phyloP scores from a whole-genome alignment of 2,113 vertebrate species.

The Coptodon rendalli region DNA sequence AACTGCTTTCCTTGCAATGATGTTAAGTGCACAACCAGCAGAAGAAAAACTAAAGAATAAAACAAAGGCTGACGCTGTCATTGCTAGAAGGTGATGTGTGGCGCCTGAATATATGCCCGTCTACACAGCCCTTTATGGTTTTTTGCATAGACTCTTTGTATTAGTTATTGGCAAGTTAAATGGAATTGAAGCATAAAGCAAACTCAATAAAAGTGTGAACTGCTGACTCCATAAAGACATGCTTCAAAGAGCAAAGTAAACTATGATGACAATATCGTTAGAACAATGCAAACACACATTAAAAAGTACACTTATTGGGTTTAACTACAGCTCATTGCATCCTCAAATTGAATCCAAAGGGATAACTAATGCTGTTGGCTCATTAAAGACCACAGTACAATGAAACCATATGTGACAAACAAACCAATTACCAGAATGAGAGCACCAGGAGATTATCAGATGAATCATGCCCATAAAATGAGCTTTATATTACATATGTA shows the following conservation, averaged over 20 bases:
- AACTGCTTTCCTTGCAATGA: neutral
- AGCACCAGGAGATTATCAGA: neutral
- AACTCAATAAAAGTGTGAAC: neutral
- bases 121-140: neutral
- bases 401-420: neutral
- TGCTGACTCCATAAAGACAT: neutral
- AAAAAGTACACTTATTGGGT: constrained; percentile 2
- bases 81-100: neutral
- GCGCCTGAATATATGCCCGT: neutral
- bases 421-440: constrained; percentile 1
- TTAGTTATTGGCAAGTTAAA: neutral
- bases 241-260: neutral
- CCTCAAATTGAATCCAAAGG: constrained; percentile 25
- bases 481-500: neutral
- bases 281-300: neutral
- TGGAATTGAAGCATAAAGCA: neutral
- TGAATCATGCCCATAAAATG: neutral
- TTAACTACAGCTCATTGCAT: constrained; percentile 23
- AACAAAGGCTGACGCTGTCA: neutral
- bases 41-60: neutral
- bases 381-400: constrained; percentile 10
- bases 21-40: neutral
- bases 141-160: neutral
- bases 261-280: neutral
- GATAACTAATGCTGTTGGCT: neutral